Evolutionary conservation across 2,113 vertebrate genomes (phyloP).

Genomic region (Rhegmatorhina hoffmannsi): DNA sequence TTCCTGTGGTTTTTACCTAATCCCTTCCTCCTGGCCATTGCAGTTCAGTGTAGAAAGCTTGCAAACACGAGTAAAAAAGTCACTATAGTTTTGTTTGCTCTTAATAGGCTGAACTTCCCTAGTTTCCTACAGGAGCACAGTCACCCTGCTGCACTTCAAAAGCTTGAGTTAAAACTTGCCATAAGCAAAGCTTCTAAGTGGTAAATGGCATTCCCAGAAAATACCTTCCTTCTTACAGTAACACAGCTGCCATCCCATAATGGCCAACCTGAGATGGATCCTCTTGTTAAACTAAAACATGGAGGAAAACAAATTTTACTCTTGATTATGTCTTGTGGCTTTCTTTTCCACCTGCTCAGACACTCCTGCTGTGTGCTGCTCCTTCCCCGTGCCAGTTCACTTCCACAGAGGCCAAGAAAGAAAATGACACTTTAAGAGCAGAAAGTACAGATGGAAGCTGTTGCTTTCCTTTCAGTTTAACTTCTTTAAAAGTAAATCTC

Average conservation of each 20-base stretch:
- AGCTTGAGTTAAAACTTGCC: not conserved
- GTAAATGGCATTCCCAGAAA: not conserved
- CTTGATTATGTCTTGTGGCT: not conserved
- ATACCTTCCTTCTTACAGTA: not conserved
- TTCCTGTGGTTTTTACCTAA: not conserved
- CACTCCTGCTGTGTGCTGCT: not conserved
- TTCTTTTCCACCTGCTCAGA: not conserved
- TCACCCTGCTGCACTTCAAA: not conserved
- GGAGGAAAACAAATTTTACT: not conserved
- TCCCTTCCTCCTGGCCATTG: not conserved
- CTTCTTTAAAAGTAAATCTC: not conserved
- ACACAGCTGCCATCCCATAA: rapidly evolving
- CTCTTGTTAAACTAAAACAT: not conserved
- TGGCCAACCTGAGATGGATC: not conserved
- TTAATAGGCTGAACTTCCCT: not conserved
- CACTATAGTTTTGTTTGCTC: not conserved
- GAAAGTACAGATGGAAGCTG: not conserved
- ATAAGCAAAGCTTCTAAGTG: not conserved
- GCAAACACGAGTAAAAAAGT: not conserved
- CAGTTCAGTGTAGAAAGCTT: not conserved
- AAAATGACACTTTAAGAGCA: slow-evolving; percentile 19
- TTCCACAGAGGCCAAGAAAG: slow-evolving; percentile 5
- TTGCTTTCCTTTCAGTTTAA: not conserved
- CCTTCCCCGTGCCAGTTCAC: not conserved
- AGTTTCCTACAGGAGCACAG: not conserved